A percentile compares a stretch with the other conserved stretches of the same genome.
phyloP scores from a whole-genome alignment of 1,140 invertebrate genomes.

The Tetramorium parvispinum region DNA sequence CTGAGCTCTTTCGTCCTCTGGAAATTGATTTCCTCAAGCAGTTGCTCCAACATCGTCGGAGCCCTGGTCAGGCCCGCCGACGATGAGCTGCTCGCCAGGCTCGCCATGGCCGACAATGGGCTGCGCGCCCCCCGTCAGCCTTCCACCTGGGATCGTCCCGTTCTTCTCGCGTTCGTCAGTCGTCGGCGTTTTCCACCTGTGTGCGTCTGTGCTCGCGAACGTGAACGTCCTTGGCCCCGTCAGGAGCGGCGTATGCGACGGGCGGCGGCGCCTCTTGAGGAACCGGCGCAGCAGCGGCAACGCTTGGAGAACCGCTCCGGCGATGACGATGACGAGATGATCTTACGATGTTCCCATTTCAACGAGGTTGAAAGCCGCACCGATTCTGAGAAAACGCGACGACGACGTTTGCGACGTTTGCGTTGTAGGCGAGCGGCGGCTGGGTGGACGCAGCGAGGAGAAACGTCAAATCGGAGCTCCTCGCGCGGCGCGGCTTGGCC shows the following conservation, averaged over 20 bases:
- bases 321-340: conserved; percentile 13
- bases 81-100: conserved; percentile 79
- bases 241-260: conserved; percentile 7
- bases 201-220: background rate
- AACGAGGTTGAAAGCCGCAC: background rate
- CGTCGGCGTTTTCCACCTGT: conserved; percentile 28
- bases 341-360: conserved; percentile 18
- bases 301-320: conserved; percentile 11
- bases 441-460: background rate
- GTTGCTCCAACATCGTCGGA: conserved; percentile 92
- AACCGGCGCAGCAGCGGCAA: background rate
- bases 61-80: conserved; percentile 87
- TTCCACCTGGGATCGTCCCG: background rate
- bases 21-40: conserved; percentile 96
- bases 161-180: background rate
- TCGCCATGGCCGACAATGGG: conserved; percentile 75
- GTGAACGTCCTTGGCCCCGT: conserved; percentile 14
- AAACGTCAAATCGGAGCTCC: conserved; percentile 13
- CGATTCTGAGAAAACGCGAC: background rate
- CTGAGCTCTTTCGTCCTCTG: conserved; percentile 95
- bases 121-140: background rate
- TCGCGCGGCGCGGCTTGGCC: conserved; percentile 38
- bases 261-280: background rate
- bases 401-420: background rate
- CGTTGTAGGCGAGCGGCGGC: background rate